phyloP scores from a whole-genome alignment of 2,888 invertebrate genomes.

The Sminthurides aquaticus region DNA sequence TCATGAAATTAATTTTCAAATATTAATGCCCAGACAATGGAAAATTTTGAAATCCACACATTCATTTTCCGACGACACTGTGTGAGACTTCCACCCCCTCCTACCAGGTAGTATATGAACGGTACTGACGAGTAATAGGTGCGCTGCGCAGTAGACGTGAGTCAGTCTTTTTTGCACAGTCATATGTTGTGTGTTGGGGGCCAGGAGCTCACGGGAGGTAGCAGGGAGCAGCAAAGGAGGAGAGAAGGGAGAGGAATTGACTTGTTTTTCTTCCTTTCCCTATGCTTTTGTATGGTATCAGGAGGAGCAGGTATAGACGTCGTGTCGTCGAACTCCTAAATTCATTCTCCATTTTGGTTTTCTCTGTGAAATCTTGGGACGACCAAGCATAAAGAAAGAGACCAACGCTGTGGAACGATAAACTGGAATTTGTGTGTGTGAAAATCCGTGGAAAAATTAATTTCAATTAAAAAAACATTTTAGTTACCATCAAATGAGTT shows the following conservation, averaged over 20 bases:
- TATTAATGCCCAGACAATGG: no score
- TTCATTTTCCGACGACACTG: no score
- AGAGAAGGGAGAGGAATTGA: background rate
- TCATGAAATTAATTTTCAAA: no score
- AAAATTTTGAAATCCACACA: no score
- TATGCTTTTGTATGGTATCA: background rate
- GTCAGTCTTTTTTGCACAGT: background rate
- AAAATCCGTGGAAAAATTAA: no score
- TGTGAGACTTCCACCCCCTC: no score
- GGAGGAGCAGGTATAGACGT: background rate
- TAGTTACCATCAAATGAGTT: no score
- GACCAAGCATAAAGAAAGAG: background rate
- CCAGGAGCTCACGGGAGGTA: background rate
- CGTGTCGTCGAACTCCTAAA: background rate
- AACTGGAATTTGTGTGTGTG: no score
- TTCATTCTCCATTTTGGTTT: background rate
- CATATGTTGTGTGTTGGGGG: background rate
- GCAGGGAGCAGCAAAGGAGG: background rate
- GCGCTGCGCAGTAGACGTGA: background rate
- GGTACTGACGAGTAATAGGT: no score
- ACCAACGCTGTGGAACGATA: no score
- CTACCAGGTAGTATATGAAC: background rate
- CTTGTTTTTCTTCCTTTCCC: background rate
- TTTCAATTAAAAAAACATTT: no score
- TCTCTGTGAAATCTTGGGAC: background rate